Evolutionary conservation across 2,888 invertebrate species (phyloP).

Genomic region (Machimus rusticus): DNA sequence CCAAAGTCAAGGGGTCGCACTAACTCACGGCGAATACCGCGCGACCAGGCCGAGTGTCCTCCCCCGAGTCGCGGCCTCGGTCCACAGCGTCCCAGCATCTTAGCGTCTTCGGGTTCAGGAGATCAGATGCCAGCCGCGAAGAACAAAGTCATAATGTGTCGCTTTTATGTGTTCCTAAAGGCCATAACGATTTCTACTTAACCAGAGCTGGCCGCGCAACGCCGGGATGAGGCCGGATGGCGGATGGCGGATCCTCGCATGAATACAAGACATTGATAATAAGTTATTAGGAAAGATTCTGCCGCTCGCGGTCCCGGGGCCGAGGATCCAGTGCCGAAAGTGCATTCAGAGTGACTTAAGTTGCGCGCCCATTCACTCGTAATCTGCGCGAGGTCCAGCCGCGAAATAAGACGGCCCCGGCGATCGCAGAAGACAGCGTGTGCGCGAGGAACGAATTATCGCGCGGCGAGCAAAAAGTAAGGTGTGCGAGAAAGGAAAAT

Average conservation of each 20-base stretch:
- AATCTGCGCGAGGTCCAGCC: neutral
- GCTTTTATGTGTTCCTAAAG: constrained; percentile 48
- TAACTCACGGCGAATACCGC: constrained; percentile 42
- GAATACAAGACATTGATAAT: constrained; percentile 46
- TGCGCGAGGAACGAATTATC: constrained; percentile 6
- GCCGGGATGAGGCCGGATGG: neutral
- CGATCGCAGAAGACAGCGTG: constrained; percentile 34
- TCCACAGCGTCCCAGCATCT: too few species aligned
- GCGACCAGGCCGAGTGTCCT: constrained; percentile 7
- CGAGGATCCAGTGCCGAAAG: constrained; percentile 33
- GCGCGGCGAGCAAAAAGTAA: neutral
- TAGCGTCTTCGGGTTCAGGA: neutral
- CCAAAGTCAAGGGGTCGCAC: constrained; percentile 45
- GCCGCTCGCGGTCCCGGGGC: constrained; percentile 10
- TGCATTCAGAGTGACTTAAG: constrained; percentile 23
- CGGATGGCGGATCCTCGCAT: constrained; percentile 19
- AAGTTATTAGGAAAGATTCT: constrained; percentile 44
- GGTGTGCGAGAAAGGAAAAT: constrained; percentile 36
- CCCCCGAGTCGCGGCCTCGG: neutral
- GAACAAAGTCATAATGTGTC: constrained; percentile 49
- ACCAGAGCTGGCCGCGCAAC: constrained; percentile 27
- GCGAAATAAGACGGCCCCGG: constrained; percentile 16
- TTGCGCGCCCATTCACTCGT: constrained; percentile 24
- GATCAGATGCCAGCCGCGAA: constrained; percentile 42
- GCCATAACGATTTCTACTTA: constrained; percentile 46